These are phyloP conservation scores for Drosophila pruinosa DNA, from an alignment of 1,140 invertebrate genomes.

Conservation along the genomic window DNA sequence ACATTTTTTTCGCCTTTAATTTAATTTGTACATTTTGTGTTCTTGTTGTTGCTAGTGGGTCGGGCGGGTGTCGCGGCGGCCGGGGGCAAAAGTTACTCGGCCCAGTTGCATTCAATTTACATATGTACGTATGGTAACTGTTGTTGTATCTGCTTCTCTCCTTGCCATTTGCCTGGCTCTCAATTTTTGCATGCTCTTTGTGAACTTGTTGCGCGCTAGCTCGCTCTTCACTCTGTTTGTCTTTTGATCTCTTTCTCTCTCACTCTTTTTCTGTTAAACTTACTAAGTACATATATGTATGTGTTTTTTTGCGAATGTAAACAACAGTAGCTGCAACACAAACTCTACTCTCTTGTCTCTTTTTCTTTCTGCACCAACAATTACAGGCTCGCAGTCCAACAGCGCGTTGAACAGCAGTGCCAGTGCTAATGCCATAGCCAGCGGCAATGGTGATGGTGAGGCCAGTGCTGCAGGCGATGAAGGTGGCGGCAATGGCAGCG, in stretches of 20 bases:
- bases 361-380: conserved; percentile 20
- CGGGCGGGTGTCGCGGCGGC: neutral
- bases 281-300: neutral
- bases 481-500: conserved; percentile 1
- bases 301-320: neutral
- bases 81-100: neutral
- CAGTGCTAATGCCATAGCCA: conserved; percentile 38
- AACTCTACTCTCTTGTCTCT: conserved; percentile 11
- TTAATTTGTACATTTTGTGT: conserved; percentile 31
- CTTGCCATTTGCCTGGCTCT: conserved; percentile 1
- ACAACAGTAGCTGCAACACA: neutral
- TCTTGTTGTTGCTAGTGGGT: conserved; percentile 28
- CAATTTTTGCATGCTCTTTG: conserved; percentile 50
- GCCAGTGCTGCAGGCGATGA: conserved; percentile 18
- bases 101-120: neutral
- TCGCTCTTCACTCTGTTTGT: conserved; percentile 5
- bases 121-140: neutral
- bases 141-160: conserved; percentile 32
- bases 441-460: conserved; percentile 30
- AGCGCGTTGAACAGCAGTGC: conserved; percentile 57
- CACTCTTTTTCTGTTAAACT: neutral
- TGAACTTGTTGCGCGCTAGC: conserved; percentile 26
- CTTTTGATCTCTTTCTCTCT: neutral
- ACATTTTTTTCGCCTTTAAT: conserved; percentile 26
- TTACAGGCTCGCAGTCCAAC: conserved; percentile 68